These are phyloP conservation scores for Anagyrus pseudococci DNA, from an alignment of 2,888 invertebrate genomes.

Conservation along the genomic window DNA sequence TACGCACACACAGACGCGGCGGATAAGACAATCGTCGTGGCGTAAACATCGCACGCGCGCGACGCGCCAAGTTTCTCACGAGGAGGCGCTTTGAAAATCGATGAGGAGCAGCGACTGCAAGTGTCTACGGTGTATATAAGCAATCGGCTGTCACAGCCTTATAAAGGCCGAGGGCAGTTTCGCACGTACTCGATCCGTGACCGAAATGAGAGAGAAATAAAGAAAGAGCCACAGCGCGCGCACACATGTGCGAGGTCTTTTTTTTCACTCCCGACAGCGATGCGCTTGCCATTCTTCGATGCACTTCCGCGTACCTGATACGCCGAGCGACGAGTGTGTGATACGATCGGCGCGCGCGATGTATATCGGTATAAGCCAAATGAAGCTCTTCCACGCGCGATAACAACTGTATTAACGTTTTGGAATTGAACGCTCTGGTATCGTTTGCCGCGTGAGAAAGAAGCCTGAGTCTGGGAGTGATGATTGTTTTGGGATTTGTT, in stretches of 20 bases:
- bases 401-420: too few species aligned
- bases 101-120: constrained; percentile 25
- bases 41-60: background rate
- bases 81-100: constrained; percentile 32
- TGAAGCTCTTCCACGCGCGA: too few species aligned
- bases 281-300: constrained; percentile 55
- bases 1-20: background rate
- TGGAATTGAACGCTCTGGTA: too few species aligned
- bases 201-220: constrained; percentile 45
- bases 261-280: constrained; percentile 32
- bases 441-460: too few species aligned
- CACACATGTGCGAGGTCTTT: background rate
- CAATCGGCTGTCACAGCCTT: background rate
- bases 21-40: background rate
- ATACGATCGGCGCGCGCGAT: constrained; percentile 8
- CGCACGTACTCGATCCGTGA: constrained; percentile 59
- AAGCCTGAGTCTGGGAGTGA: too few species aligned
- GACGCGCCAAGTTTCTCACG: constrained; percentile 32
- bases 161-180: constrained; percentile 45
- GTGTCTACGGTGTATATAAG: too few species aligned
- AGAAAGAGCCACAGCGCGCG: background rate
- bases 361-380: too few species aligned
- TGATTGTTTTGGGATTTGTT: too few species aligned
- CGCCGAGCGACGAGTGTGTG: background rate
- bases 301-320: constrained; percentile 58